Evolutionary conservation across 1,140 invertebrate species (phyloP).

Genomic region (Brachionus manjavacas): DNA sequence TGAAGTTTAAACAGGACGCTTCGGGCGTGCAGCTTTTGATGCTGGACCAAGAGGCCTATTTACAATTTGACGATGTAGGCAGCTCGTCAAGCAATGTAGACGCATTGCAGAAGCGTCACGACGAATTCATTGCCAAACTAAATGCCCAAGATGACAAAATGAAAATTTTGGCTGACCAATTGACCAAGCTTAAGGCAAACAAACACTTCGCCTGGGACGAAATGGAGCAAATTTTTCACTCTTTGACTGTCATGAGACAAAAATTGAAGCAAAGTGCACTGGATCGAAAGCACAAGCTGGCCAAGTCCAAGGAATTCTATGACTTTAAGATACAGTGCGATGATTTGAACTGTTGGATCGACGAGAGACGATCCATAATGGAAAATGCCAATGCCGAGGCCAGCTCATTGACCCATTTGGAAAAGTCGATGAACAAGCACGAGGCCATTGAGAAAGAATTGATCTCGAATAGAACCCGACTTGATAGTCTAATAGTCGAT

Average conservation of each 20-base stretch:
- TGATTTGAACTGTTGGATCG: constrained; percentile 79
- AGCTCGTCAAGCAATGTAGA: constrained; percentile 88
- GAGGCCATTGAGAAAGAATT: constrained; percentile 63
- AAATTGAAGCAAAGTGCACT: constrained; percentile 92
- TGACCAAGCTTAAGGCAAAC: constrained; percentile 73
- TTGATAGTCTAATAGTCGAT: background rate
- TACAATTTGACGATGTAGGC: constrained; percentile 80
- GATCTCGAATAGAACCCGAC: background rate
- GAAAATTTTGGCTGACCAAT: constrained; percentile 73
- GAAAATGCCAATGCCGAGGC: constrained; percentile 79
- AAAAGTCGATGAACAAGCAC: constrained; percentile 70
- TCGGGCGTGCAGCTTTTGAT: constrained; percentile 93
- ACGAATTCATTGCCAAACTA: constrained; percentile 87
- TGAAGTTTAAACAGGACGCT: constrained; percentile 64
- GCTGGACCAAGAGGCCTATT: constrained; percentile 83
- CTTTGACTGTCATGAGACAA: constrained; percentile 91
- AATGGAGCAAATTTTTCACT: constrained; percentile 89
- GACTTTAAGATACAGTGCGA: constrained; percentile 78
- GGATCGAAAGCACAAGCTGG: constrained; percentile 84
- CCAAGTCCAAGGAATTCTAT: constrained; percentile 91
- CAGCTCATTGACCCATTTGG: constrained; percentile 71
- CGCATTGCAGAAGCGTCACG: constrained; percentile 82
- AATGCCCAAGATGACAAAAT: constrained; percentile 86
- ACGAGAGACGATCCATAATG: constrained; percentile 82
- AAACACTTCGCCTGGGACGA: constrained; percentile 94